A percentile compares a stretch with the other conserved stretches of the same genome.
Evolutionary conservation across 2,113 vertebrate genomes (phyloP).

Genomic region (Cyprinodon brontotheroides): DNA sequence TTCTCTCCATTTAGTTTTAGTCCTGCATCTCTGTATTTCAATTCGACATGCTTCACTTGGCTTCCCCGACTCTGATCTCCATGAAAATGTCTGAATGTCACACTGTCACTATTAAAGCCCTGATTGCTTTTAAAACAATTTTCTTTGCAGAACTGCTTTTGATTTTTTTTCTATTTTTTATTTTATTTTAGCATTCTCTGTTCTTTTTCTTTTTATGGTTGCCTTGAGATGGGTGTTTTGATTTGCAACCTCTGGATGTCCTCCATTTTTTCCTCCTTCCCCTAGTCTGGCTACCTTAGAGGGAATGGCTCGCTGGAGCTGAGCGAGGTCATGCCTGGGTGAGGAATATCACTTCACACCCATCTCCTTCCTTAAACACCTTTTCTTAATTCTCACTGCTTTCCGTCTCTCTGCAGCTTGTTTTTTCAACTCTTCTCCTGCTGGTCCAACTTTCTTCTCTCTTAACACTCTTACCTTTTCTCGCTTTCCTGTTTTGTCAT

Average conservation of each 20-base stretch:
- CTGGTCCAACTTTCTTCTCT: background rate
- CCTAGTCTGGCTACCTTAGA: slow-evolving; percentile 58
- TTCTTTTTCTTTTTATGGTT: slow-evolving; percentile 26
- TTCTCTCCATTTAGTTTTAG: slow-evolving; percentile 40
- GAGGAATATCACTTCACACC: slow-evolving; percentile 76
- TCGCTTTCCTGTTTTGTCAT: background rate
- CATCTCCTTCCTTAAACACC: slow-evolving; percentile 38
- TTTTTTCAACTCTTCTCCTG: background rate
- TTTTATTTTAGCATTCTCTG: slow-evolving; percentile 19
- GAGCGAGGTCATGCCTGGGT: slow-evolving; percentile 77
- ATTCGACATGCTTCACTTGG: slow-evolving; percentile 79
- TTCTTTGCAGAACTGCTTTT: slow-evolving; percentile 17
- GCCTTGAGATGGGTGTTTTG: slow-evolving; percentile 65
- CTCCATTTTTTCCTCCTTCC: slow-evolving; percentile 48
- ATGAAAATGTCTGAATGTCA: slow-evolving; percentile 38
- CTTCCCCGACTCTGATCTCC: slow-evolving; percentile 40
- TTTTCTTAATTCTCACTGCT: slow-evolving; percentile 29
- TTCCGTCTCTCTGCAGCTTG: background rate
- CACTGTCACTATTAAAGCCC: slow-evolving; percentile 31
- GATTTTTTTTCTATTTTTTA: background rate
- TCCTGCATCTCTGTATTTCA: slow-evolving; percentile 71
- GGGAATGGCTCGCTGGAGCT: slow-evolving; percentile 63
- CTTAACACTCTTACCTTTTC: background rate
- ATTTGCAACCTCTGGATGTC: slow-evolving; percentile 76
- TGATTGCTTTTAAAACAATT: slow-evolving; percentile 19